A percentile compares a stretch with the other conserved stretches of the same genome.
Conservation (phyloP, 2,888 invertebrate species). For the Eueremaeus valkanovi region DNA sequence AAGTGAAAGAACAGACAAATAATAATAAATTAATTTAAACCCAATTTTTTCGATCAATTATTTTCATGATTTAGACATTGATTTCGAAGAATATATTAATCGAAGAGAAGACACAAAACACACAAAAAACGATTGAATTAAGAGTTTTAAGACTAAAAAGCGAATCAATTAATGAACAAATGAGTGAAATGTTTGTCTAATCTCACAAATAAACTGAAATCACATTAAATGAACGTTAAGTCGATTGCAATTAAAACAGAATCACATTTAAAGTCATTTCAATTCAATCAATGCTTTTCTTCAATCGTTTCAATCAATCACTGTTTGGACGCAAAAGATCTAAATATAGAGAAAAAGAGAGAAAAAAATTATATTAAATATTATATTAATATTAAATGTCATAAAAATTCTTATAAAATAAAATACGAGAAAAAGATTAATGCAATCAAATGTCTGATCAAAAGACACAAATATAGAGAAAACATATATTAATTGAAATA, state of each 20-base stretch:
- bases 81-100: too few species aligned
- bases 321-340: background rate
- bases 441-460: background rate
- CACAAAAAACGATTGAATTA: background rate
- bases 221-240: background rate
- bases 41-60: conserved; percentile 1
- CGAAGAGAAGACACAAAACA: background rate
- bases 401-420: background rate
- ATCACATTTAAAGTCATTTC: background rate
- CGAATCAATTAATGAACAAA: too few species aligned
- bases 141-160: background rate
- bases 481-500: background rate
- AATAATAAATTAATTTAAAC: background rate
- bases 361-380: background rate
- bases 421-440: background rate
- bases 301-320: conserved; percentile 1
- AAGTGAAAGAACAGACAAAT: background rate
- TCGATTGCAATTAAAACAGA: background rate
- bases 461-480: background rate
- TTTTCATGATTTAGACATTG: background rate
- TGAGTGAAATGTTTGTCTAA: too few species aligned
- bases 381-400: background rate
- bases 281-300: background rate
- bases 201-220: too few species aligned
- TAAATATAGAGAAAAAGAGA: background rate